These are phyloP conservation scores for Lichenostomus cassidix DNA, from an alignment of 2,113 vertebrate genomes.

Conservation along the genomic window DNA sequence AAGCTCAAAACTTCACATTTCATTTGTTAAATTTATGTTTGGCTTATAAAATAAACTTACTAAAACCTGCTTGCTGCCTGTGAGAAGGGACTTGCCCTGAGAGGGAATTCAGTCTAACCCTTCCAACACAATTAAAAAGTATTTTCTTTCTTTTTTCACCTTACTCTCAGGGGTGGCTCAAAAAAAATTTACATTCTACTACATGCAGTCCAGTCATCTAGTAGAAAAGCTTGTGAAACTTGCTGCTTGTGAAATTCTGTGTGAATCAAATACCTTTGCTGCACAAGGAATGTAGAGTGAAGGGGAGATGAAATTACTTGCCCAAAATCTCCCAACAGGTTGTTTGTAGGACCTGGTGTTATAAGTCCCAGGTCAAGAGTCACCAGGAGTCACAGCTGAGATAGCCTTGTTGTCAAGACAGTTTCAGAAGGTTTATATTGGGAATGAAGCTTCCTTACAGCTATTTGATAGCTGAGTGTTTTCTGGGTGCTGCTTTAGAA, in stretches of 20 bases:
- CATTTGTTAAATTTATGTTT: not conserved
- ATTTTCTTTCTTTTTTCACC: not conserved
- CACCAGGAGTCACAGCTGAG: not conserved
- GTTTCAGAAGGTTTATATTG: not conserved
- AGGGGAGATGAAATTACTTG: not conserved
- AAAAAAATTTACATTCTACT: not conserved
- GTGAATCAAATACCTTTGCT: not conserved
- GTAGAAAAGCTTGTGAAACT: not conserved
- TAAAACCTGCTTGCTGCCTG: not conserved
- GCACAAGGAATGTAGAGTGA: rapidly evolving
- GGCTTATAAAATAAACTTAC: not conserved
- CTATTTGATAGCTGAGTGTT: not conserved
- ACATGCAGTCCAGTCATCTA: not conserved
- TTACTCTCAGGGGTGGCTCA: not conserved
- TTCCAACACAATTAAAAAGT: not conserved
- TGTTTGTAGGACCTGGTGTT: not conserved
- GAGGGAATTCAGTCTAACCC: not conserved
- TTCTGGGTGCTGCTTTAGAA: not conserved
- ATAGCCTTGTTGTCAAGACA: not conserved
- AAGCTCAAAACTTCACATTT: slow-evolving; percentile 1
- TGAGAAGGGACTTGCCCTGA: not conserved
- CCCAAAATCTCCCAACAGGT: not conserved
- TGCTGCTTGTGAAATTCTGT: not conserved
- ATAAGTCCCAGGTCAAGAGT: not conserved
- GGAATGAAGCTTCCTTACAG: not conserved